Evolutionary conservation across 2,888 invertebrate genomes (phyloP).

Genomic region (Andrena hattorfiana): DNA sequence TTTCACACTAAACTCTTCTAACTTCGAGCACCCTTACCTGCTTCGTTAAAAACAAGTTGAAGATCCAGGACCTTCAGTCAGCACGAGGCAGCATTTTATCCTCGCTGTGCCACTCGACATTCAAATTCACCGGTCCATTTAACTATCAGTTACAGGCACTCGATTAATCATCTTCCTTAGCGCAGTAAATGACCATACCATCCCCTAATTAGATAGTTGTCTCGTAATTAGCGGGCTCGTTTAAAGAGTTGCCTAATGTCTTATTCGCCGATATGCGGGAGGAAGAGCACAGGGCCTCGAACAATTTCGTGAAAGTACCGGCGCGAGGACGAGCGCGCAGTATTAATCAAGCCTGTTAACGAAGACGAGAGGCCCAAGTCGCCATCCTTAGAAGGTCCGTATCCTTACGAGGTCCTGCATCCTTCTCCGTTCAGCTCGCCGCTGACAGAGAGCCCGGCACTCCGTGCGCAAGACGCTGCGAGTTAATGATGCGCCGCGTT

Average conservation of each 20-base stretch:
- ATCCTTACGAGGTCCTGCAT: slow-evolving; percentile 50
- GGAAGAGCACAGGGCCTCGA: slow-evolving; percentile 37
- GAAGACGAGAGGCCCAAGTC: slow-evolving; percentile 48
- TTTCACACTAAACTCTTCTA: no score
- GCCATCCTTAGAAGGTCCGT: slow-evolving; percentile 52
- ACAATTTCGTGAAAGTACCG: slow-evolving; percentile 57
- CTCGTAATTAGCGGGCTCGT: slow-evolving; percentile 44
- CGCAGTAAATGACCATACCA: not conserved
- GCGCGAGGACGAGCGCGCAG: slow-evolving; percentile 30
- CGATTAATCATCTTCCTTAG: slow-evolving; percentile 26
- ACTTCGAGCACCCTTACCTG: no score
- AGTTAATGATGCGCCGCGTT: slow-evolving; percentile 64
- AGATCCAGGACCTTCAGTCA: no score
- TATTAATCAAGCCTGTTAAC: slow-evolving; percentile 59
- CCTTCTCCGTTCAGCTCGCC: slow-evolving; percentile 33
- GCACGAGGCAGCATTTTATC: not conserved
- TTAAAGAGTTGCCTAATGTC: slow-evolving; percentile 44
- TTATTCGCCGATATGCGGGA: slow-evolving; percentile 19
- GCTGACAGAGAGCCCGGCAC: slow-evolving; percentile 8
- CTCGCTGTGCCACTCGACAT: not conserved
- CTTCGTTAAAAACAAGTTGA: no score
- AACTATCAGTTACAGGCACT: slow-evolving; percentile 2
- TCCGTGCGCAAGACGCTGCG: slow-evolving; percentile 33
- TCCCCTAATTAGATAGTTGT: slow-evolving; percentile 41
- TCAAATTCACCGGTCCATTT: slow-evolving; percentile 22